These are phyloP conservation scores for Characodon lateralis DNA, from an alignment of 2,797 vertebrate genomes.

Conservation along the genomic window DNA sequence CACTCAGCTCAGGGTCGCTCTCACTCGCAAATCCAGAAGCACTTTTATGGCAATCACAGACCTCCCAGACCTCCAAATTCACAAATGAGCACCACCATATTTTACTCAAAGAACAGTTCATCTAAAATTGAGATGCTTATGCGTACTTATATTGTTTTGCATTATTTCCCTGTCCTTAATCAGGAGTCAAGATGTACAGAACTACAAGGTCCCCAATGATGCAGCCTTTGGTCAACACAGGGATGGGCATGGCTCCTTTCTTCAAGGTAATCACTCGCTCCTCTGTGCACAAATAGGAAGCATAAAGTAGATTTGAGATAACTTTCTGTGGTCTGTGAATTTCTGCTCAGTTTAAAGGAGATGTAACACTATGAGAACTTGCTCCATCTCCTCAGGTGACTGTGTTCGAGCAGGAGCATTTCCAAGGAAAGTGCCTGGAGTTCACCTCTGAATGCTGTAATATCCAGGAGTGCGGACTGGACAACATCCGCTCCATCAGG, in stretches of 20 bases:
- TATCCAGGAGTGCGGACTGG: conserved; percentile 84
- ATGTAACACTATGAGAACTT: not conserved
- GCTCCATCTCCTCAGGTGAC: conserved; percentile 71
- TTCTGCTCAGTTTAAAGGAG: not conserved
- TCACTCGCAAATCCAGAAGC: conserved; percentile 48
- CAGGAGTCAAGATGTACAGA: conserved; percentile 83
- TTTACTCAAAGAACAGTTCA: not conserved
- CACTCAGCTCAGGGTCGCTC: conserved; percentile 20
- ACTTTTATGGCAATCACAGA: conserved; percentile 37
- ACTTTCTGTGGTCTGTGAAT: not conserved
- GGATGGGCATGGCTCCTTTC: conserved; percentile 85
- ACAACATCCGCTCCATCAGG: conserved; percentile 86
- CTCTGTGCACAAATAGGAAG: not conserved
- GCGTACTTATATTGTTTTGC: not conserved
- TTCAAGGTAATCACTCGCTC: conserved; percentile 79
- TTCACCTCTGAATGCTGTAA: conserved; percentile 85
- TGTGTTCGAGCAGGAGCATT: conserved; percentile 87
- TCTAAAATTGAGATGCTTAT: not conserved
- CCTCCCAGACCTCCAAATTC: not conserved
- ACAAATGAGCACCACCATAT: not conserved
- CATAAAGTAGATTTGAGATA: not conserved
- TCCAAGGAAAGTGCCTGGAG: conserved; percentile 86
- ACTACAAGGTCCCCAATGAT: conserved; percentile 81
- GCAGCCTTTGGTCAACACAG: conserved; percentile 80
- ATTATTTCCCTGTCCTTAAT: conserved; percentile 22